Conservation (phyloP, 2,113 vertebrate species). For the Poecile atricapillus region DNA sequence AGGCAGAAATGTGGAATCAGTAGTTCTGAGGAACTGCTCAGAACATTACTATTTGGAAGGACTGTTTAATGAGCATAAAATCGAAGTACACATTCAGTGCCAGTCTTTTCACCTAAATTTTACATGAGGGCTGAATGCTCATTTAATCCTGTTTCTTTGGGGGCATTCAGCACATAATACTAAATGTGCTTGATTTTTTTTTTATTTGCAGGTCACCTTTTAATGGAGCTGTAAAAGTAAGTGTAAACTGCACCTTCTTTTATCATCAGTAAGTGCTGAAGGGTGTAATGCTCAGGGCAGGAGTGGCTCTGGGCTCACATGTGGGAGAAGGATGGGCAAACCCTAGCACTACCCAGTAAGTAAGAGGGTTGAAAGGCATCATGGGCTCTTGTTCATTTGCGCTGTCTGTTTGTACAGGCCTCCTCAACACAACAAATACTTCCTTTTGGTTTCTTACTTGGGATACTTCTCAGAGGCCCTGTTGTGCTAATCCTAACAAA, state of each 20-base stretch:
- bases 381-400: background rate
- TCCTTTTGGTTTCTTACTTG: background rate
- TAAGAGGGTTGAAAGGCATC: background rate
- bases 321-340: constrained; percentile 42
- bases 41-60: background rate
- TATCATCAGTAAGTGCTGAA: constrained; percentile 56
- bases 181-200: constrained; percentile 65
- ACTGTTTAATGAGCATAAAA: background rate
- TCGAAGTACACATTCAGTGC: background rate
- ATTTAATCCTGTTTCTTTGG: constrained; percentile 51
- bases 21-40: background rate
- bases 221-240: constrained; percentile 70
- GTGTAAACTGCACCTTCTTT: constrained; percentile 62
- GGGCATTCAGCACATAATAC: constrained; percentile 55
- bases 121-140: constrained; percentile 42
- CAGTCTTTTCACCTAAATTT: background rate
- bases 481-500: background rate
- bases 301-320: constrained; percentile 5
- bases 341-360: background rate
- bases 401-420: background rate
- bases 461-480: background rate
- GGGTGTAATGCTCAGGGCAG: constrained; percentile 10
- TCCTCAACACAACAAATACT: background rate
- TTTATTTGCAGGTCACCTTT: constrained; percentile 69
- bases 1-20: background rate